Conservation (phyloP, 2,888 invertebrate species). For the Opisthograptis luteolata region DNA sequence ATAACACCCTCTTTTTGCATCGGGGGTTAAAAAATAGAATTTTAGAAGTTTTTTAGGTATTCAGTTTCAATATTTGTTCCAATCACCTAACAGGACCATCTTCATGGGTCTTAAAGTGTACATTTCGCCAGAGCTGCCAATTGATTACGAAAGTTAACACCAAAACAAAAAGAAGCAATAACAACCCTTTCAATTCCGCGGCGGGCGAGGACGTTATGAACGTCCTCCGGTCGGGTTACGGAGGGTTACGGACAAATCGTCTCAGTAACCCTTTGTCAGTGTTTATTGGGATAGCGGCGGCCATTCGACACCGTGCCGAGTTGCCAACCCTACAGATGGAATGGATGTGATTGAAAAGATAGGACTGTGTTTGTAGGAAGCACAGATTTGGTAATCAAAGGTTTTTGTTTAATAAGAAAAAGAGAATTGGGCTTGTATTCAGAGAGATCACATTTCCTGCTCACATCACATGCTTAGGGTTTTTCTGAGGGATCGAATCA, state of each 20-base stretch:
- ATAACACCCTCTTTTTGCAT: too few species aligned
- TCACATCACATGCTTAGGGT: too few species aligned
- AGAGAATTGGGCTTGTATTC: too few species aligned
- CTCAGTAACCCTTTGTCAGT: slow-evolving; percentile 13
- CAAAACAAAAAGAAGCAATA: slow-evolving; percentile 18
- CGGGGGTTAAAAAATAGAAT: too few species aligned
- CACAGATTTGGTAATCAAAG: background rate
- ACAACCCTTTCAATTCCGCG: slow-evolving; percentile 14
- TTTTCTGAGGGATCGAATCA: too few species aligned
- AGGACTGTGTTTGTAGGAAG: background rate
- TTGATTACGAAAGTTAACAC: slow-evolving; percentile 6
- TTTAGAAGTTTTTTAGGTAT: too few species aligned
- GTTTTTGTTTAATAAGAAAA: too few species aligned
- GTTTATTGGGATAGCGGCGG: slow-evolving; percentile 13
- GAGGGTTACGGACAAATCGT: slow-evolving; percentile 13
- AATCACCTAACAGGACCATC: too few species aligned
- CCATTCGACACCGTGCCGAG: slow-evolving; percentile 16
- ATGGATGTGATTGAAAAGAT: slow-evolving; percentile 19
- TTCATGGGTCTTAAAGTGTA: background rate
- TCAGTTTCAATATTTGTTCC: too few species aligned
- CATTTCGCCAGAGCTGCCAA: background rate
- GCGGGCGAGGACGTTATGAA: background rate
- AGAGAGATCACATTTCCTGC: too few species aligned
- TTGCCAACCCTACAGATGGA: slow-evolving; percentile 9
- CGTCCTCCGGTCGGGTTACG: slow-evolving; percentile 14